These are phyloP conservation scores for Phocides pigmalion DNA, from an alignment of 1,140 invertebrate genomes.

Conservation along the genomic window DNA sequence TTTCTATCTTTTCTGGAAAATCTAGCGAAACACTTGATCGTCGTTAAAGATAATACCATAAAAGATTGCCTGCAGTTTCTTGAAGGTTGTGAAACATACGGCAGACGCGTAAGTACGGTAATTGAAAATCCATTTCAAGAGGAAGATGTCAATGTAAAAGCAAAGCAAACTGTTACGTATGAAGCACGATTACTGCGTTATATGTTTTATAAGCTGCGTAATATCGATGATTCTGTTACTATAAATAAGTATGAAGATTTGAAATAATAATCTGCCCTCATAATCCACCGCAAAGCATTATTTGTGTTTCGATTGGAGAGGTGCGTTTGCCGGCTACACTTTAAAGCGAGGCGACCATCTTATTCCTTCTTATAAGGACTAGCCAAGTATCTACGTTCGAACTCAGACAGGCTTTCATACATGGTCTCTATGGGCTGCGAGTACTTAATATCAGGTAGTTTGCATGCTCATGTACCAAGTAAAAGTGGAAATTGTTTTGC, in stretches of 20 bases:
- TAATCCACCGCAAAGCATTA: too few species aligned
- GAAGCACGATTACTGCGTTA: conserved; percentile 94
- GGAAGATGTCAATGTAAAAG: conserved; percentile 87
- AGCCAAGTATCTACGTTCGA: too few species aligned
- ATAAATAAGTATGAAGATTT: conserved; percentile 83
- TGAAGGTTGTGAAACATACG: conserved; percentile 95
- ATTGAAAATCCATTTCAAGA: conserved; percentile 93
- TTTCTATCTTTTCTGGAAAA: conserved; percentile 97
- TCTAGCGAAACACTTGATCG: conserved; percentile 95
- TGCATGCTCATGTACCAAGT: too few species aligned
- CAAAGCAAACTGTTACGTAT: conserved; percentile 96
- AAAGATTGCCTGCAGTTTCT: conserved; percentile 96
- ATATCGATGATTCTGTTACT: conserved; percentile 79
- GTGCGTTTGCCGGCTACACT: too few species aligned
- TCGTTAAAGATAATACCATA: conserved; percentile 93
- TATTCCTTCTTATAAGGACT: too few species aligned
- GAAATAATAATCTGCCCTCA: conserved; percentile 68
- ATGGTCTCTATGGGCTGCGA: too few species aligned
- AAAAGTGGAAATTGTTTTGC: too few species aligned
- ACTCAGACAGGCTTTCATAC: too few species aligned
- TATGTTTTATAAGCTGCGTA: conserved; percentile 90
- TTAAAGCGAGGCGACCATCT: too few species aligned
- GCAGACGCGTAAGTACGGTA: conserved; percentile 92
- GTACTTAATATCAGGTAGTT: too few species aligned
- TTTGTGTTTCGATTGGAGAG: too few species aligned